phyloP scores from a whole-genome alignment of 2,888 invertebrate species.

The Lordiphosa fenestrarum region DNA sequence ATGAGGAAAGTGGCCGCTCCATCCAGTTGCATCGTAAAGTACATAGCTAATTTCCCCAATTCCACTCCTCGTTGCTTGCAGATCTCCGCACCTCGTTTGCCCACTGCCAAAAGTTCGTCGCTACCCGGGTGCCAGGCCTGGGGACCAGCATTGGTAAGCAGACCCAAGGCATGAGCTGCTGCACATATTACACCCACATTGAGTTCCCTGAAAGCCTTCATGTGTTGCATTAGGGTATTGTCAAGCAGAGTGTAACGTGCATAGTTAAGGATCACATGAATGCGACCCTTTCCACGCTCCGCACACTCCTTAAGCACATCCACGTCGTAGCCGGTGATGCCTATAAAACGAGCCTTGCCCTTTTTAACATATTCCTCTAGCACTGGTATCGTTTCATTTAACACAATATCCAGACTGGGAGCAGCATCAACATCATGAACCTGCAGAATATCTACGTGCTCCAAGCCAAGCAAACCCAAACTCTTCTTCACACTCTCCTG shows the following conservation, averaged over 20 bases:
- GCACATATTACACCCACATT: constrained; percentile 92
- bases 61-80: constrained; percentile 86
- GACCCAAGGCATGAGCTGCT: constrained; percentile 90
- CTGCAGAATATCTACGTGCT: constrained; percentile 95
- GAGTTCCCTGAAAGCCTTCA: constrained; percentile 82
- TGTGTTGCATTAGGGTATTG: constrained; percentile 86
- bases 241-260: constrained; percentile 91
- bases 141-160: constrained; percentile 88
- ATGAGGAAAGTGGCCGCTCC: constrained; percentile 87
- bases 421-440: constrained; percentile 96
- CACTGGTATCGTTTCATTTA: constrained; percentile 93
- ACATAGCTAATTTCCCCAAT: constrained; percentile 78
- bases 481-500: constrained; percentile 88
- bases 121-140: constrained; percentile 90
- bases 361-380: constrained; percentile 87
- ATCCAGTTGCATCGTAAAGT: constrained; percentile 84
- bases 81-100: constrained; percentile 83
- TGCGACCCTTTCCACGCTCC: constrained; percentile 82
- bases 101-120: constrained; percentile 79
- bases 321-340: constrained; percentile 92
- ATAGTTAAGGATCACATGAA: constrained; percentile 84
- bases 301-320: constrained; percentile 86
- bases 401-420: constrained; percentile 86
- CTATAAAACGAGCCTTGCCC: constrained; percentile 89
- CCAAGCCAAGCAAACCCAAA: constrained; percentile 86